Base-by-base conservation (phyloP, 2,797 vertebrate species). In the Melopsittacus undulatus region DNA sequence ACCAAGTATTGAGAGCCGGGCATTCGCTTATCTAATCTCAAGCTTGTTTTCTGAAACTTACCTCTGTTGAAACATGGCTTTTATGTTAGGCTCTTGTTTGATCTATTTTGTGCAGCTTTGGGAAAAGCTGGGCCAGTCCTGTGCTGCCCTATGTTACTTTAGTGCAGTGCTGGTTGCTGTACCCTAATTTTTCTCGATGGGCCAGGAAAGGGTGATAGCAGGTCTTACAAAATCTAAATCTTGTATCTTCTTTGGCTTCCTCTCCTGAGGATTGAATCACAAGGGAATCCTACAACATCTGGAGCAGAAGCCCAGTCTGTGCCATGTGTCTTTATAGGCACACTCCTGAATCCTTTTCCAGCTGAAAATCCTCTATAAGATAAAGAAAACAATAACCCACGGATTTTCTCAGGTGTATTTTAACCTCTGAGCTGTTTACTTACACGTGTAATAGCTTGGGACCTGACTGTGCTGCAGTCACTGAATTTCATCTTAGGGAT, bases 391-490 rank as follows among this genome's bases (percentile, higher is more conserved):
- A 8, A 30, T 30, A 27, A 42, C 3, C 13, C 21, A 13, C 4
- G 15, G 11, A 43, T 70, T 86, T 75, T 86, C 38, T 84, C 43
- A 59, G 63, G 45, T 79, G 4, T 66, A 6, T 91, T 18, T 88
- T 81, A 92, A 73, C 62, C 29, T 73, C 46, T 73, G 57, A 67
- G 40, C 40, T 86, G 34, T 76, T 93, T 89, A 56, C 46, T 90
- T 89, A 63, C 11, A 54, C 0, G 0, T 72, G 7, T 81, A 79
- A 89, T 70, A 84, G 22, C 74, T 67, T 69, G 43, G 42, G 46
- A 67, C 30, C 63, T 67, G 80, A 42, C 70, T 73, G 34, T 54
- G 46, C 22, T 93, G 59, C 43, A 90, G 70, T 11, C 57, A 49
- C 11, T 94, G 49, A 90, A 86, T 83, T 83, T 66, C 77, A 67